These are phyloP conservation scores for Chirona hameri DNA, from an alignment of 2,888 invertebrate genomes.

Conservation along the genomic window DNA sequence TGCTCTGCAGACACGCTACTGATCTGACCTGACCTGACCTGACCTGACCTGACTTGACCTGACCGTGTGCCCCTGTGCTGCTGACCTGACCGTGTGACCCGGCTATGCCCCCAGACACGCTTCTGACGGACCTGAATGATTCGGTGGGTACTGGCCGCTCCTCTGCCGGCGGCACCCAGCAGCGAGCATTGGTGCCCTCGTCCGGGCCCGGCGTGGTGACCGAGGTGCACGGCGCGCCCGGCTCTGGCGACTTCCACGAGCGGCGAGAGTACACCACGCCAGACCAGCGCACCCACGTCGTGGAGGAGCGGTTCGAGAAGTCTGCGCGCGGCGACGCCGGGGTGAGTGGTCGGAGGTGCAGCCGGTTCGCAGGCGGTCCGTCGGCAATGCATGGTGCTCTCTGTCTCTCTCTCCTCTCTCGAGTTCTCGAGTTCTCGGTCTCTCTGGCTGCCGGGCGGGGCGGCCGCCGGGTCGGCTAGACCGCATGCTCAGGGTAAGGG, in stretches of 20 bases:
- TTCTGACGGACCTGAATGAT: constrained; percentile 10
- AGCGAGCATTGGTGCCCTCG: background rate
- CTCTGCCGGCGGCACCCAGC: background rate
- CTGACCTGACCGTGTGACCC: no score
- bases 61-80: no score
- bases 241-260: constrained; percentile 32
- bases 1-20: no score
- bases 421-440: background rate
- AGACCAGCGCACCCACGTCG: constrained; percentile 38
- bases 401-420: background rate
- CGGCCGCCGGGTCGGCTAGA: background rate
- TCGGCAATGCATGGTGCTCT: background rate
- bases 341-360: constrained; percentile 35
- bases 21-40: no score
- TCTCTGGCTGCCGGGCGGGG: no score
- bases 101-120: background rate
- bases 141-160: constrained; percentile 1
- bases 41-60: no score
- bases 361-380: no score
- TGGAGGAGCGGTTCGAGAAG: constrained; percentile 39
- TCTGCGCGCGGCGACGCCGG: constrained; percentile 38
- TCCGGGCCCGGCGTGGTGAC: background rate
- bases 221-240: background rate
- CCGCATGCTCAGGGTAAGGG: background rate
- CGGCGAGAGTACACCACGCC: constrained; percentile 39